Percentiles rank a stretch among this genome's conserved stretches.
phyloP scores from a whole-genome alignment of 1,140 invertebrate species.

The Temnothorax longispinosus region DNA sequence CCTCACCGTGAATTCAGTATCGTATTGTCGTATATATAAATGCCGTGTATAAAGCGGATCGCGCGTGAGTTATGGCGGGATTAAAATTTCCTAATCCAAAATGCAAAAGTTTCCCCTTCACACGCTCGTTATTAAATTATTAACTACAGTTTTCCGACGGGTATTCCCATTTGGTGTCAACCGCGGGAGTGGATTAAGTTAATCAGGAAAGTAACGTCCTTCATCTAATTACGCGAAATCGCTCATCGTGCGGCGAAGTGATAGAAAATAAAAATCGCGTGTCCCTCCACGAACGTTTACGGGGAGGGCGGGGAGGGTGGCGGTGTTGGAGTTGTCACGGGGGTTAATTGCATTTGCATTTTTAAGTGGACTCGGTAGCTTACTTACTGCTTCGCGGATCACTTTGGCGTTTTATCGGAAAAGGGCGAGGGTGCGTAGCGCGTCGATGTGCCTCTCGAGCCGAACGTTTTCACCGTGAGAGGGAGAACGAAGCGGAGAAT shows the following conservation, averaged over 20 bases:
- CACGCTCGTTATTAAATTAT: slow-evolving; percentile 28
- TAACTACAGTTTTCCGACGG: slow-evolving; percentile 8
- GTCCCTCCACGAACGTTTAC: not conserved
- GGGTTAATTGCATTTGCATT: slow-evolving; percentile 74
- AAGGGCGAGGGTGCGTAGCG: not conserved
- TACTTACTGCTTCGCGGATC: slow-evolving; percentile 53
- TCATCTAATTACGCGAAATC: slow-evolving; percentile 55
- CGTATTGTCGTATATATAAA: slow-evolving; percentile 5
- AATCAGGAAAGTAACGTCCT: slow-evolving; percentile 42
- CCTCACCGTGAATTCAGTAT: not conserved
- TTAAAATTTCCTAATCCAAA: slow-evolving; percentile 23
- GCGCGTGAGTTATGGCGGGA: slow-evolving; percentile 14
- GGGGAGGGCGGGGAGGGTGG: no score
- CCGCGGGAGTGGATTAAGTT: slow-evolving; percentile 37
- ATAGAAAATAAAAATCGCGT: slow-evolving; percentile 37
- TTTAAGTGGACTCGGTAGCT: slow-evolving; percentile 17
- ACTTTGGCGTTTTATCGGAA: slow-evolving; percentile 47
- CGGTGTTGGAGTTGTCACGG: slow-evolving; percentile 37
- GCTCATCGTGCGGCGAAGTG: slow-evolving; percentile 8
- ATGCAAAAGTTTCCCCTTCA: slow-evolving; percentile 7
- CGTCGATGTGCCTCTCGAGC: not conserved
- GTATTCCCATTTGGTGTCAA: slow-evolving; percentile 18
- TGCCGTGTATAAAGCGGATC: not conserved
- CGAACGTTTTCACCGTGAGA: slow-evolving; percentile 14
- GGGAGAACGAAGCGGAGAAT: not conserved